Percentiles rank a stretch among this genome's conserved stretches.
phyloP scores from a whole-genome alignment of 2,888 invertebrate species.

The Archaeoteleia sp. region DNA sequence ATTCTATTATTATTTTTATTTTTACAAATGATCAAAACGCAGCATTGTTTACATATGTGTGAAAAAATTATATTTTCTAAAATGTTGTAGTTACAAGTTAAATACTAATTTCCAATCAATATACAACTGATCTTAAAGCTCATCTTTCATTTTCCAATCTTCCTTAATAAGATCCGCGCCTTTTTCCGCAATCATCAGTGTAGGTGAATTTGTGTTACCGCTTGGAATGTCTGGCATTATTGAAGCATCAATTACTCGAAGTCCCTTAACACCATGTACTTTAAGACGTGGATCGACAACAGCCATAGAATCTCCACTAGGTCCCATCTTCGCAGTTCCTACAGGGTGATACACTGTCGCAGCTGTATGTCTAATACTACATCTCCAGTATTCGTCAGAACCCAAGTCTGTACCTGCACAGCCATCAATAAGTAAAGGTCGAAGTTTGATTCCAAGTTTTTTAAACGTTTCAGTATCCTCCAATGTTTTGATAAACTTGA shows the following conservation, averaged over 20 bases:
- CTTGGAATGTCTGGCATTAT: slow-evolving; percentile 80
- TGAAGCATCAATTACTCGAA: slow-evolving; percentile 81
- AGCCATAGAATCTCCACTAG: slow-evolving; percentile 72
- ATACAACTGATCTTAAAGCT: slow-evolving; percentile 50
- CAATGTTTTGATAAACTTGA: slow-evolving; percentile 61
- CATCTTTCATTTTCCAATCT: slow-evolving; percentile 74
- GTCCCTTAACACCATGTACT: slow-evolving; percentile 76
- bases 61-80: no score
- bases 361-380: slow-evolving; percentile 76
- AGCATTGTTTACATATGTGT: no score
- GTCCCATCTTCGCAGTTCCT: slow-evolving; percentile 81
- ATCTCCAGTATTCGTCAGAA: slow-evolving; percentile 75
- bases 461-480: slow-evolving; percentile 60
- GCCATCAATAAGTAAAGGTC: slow-evolving; percentile 57
- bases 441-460: slow-evolving; percentile 53
- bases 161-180: slow-evolving; percentile 80
- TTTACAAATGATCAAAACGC: no score
- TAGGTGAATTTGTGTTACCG: slow-evolving; percentile 80
- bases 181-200: slow-evolving; percentile 82
- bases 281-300: slow-evolving; percentile 79
- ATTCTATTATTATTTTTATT: no score
- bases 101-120: no score
- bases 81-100: no score
- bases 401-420: slow-evolving; percentile 59
- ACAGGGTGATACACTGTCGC: slow-evolving; percentile 79